Evolutionary conservation across 2,113 vertebrate genomes (phyloP).

Genomic region (Eretmochelys imbricata): DNA sequence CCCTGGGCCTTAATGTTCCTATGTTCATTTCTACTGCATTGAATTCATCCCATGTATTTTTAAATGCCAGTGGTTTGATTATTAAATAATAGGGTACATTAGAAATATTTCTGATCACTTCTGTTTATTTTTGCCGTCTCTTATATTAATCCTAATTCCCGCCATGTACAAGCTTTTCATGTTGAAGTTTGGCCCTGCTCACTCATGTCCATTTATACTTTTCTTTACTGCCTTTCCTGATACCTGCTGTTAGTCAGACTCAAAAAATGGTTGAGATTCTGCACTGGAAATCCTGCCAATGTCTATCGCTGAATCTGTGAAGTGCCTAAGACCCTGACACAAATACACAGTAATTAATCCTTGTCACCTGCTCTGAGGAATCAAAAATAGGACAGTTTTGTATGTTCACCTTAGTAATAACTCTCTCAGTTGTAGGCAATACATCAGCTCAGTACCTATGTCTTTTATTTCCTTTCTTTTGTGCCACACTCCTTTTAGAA

Average conservation of each 20-base stretch:
- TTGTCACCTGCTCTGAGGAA: neutral
- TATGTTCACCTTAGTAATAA: neutral
- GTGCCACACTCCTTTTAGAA: neutral
- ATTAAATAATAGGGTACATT: neutral
- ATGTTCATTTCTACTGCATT: neutral
- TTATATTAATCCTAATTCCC: neutral
- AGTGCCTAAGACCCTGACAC: neutral
- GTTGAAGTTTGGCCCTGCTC: neutral
- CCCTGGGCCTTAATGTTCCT: neutral
- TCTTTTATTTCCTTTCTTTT: neutral
- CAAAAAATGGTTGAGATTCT: neutral
- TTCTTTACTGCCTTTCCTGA: neutral
- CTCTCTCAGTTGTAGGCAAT: rapidly evolving
- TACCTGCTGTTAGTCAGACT: neutral
- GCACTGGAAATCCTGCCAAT: neutral
- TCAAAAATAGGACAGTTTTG: neutral
- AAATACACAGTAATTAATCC: neutral
- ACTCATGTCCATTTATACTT: neutral
- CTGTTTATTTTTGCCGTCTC: neutral
- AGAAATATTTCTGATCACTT: neutral
- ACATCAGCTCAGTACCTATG: neutral
- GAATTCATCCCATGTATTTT: neutral
- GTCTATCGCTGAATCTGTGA: neutral
- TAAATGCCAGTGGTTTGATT: neutral
- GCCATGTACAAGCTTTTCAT: neutral